A percentile compares a stretch with the other conserved stretches of the same genome.
These are phyloP conservation scores for Eumeta japonica DNA, from an alignment of 1,140 invertebrate species.

Conservation along the genomic window DNA sequence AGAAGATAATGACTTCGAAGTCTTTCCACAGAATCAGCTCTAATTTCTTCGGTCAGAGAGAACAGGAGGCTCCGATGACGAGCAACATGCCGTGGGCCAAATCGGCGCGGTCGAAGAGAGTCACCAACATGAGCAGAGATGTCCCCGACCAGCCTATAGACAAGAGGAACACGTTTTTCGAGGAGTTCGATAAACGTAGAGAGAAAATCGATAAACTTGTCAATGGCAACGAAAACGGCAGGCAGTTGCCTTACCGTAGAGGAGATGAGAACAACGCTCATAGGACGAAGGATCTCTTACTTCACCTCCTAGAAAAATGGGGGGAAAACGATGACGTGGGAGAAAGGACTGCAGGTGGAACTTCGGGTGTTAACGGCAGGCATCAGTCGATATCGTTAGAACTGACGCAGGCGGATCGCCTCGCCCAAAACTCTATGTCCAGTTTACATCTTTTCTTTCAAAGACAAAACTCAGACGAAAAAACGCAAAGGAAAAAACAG, in stretches of 20 bases:
- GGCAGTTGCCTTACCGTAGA: constrained; percentile 46
- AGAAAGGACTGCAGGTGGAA: constrained; percentile 41
- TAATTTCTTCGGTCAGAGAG: constrained; percentile 36
- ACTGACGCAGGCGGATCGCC: constrained; percentile 56
- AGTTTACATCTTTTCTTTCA: constrained; percentile 69
- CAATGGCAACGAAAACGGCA: constrained; percentile 34
- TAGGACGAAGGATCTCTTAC: constrained; percentile 69
- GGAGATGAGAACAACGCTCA: constrained; percentile 59
- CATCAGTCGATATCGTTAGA: constrained; percentile 61
- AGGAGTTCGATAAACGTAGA: constrained; percentile 52
- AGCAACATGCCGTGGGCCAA: constrained; percentile 59
- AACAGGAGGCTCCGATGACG: constrained; percentile 38
- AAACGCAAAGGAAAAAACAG: constrained; percentile 50
- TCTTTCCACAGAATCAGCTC: constrained; percentile 38
- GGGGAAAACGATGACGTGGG: constrained; percentile 57
- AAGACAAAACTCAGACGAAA: constrained; percentile 61
- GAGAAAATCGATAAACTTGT: constrained; percentile 50
- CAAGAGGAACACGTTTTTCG: constrained; percentile 58
- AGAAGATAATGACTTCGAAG: constrained; percentile 37
- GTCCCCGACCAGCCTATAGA: constrained; percentile 63
- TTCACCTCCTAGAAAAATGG: constrained; percentile 73
- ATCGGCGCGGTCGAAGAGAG: constrained; percentile 57
- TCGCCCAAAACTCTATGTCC: constrained; percentile 62
- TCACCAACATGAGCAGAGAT: constrained; percentile 63
- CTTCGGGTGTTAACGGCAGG: constrained; percentile 35